Evolutionary conservation across 2,888 invertebrate genomes (phyloP), one percentile per base, ranked within the genome.

Genomic region (Smittia aterrima): DNA sequence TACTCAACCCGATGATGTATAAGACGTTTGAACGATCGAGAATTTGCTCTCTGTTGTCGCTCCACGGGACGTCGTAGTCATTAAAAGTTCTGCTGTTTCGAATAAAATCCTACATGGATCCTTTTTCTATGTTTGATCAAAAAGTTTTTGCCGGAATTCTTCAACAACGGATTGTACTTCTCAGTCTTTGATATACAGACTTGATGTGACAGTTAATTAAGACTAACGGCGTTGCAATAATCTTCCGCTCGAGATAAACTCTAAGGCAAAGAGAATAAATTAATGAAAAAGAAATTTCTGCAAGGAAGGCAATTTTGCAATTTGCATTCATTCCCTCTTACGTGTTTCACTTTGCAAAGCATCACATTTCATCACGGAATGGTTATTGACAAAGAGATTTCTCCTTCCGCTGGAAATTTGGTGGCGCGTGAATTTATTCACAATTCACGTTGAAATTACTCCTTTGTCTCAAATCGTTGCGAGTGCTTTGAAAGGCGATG

Each of bases 1-100:
- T 40, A 18, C 47, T 68, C 24, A 54, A 71, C 71, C 71, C 71
- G 71, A 71, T 47, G 47, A 18, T n/a, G 53, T 13, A 20, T 18
- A 32, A 38, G 64, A 64, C 22, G 11, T 66, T 16, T 40, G 68
- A 47, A 64, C 13, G 20, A 68, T 16, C 41, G 68, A 53, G 40
- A 68, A 68, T 47, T 25, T 53, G 27, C 22, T 68, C 25, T 68
- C 25, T 68, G 68, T 27, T 53, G 68, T 67, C 40, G 40, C 68
- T 32, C 68, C 47, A 47, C 68, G 32, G 68, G 68, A 68, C 68
- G 40, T 68, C 68, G 13, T 20, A 68, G 40, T 68, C 68, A 68
- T 68, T 68, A 68, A 68, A 68, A 25, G 41, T 47, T 47, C 20
- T 24, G n/a, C 9, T 67, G 25, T 27, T 25, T 27, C 1, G 27